phyloP scores from a whole-genome alignment of 2,113 vertebrate species.

The Agapornis roseicollis region DNA sequence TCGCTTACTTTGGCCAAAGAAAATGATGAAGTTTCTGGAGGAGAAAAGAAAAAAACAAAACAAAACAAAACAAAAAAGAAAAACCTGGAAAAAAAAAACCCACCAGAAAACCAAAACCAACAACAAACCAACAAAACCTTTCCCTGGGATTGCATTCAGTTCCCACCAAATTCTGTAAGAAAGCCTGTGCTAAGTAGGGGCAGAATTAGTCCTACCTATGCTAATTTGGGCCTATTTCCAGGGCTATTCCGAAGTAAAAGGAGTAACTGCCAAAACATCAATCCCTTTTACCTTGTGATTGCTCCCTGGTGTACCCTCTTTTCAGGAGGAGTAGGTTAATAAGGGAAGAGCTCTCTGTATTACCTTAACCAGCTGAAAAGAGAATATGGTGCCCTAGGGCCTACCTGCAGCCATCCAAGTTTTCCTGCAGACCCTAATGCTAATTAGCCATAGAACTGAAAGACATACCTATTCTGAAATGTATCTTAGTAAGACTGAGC shows the following conservation, averaged over 20 bases:
- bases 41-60: not conserved
- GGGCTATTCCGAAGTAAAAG: not conserved
- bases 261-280: not conserved
- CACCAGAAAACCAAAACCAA: not conserved
- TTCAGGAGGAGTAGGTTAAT: not conserved
- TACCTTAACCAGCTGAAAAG: not conserved
- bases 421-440: not conserved
- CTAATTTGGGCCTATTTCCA: not conserved
- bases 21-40: fast-evolving
- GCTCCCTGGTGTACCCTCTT: not conserved
- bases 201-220: not conserved
- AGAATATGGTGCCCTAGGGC: not conserved
- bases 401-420: not conserved
- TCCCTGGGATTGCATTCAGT: not conserved
- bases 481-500: not conserved
- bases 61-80: not conserved
- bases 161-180: not conserved
- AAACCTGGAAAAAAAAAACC: no score
- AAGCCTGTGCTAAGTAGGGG: not conserved
- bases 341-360: not conserved
- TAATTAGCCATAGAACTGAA: not conserved
- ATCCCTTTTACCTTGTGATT: not conserved
- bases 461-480: not conserved
- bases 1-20: not conserved
- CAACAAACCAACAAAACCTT: not conserved